Evolutionary conservation across 2,888 invertebrate species (phyloP), one percentile per base, ranked within the genome.

Genomic region (Folsomia manolachei): DNA sequence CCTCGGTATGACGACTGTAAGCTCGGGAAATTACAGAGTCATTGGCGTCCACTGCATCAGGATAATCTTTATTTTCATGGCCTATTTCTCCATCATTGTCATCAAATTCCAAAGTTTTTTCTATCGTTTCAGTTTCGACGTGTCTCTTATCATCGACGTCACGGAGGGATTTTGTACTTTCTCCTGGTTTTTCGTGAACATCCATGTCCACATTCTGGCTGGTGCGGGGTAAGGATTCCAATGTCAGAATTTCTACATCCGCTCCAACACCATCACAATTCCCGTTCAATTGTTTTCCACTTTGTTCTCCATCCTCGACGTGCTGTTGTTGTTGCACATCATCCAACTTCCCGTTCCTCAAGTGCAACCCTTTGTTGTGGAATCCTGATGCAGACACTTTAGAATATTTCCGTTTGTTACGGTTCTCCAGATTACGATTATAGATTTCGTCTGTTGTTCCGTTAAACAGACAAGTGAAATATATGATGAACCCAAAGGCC

Each of bases 401-500:
- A 18, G 76, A 76, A 60, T 75, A 76, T 24, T 75, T 76, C 62
- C 78, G 61, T 27, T 72, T 68, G 18, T 68, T 39, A 26, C 65
- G 52, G 11, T 62, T 27, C 19, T 72, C 72, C 7, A 73, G 24
- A 4, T 71, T 51, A 7, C 23, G 39, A 65, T 72, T 61, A 60
- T 79, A 80, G 11, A 75, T 63, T 27, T 26, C 26, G 24, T 80
- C 79, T 0, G 80, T 74, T 23, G 76, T 75, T 39, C 80, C 80
- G 27, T 63, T 76, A 21, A 75, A 25, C 0, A 80, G 70, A 69
- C 80, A 80, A 24, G 69, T 69, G 0, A 63, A 73, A 63, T 80
- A 80, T 21, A 80, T 76, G 1, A 75, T 0, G 60, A 79, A 76
- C 2, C 80, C 80, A 0, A 80, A 53, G 1, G 71, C 67, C 84